phyloP scores from a whole-genome alignment of 2,888 invertebrate species.

The Syrphus vitripennis region DNA sequence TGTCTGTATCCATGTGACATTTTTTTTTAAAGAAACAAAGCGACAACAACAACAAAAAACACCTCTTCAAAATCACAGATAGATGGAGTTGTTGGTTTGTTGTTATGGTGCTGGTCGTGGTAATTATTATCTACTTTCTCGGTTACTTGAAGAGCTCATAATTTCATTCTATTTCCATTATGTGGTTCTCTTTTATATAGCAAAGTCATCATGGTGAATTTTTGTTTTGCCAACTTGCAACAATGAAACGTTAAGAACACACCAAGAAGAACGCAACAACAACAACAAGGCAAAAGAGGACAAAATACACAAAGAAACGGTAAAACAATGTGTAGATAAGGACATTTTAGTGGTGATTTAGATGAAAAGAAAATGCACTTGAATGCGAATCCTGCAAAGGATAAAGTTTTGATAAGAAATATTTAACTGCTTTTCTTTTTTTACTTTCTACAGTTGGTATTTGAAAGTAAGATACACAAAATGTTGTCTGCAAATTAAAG shows the following conservation, averaged over 20 bases:
- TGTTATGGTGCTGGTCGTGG: conserved; percentile 27
- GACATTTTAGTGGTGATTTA: conserved; percentile 66
- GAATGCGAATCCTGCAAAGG: conserved; percentile 46
- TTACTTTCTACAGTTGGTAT: not conserved
- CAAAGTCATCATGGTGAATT: conserved; percentile 44
- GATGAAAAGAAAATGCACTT: conserved; percentile 65
- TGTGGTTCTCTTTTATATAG: conserved; percentile 23
- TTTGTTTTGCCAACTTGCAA: conserved; percentile 40
- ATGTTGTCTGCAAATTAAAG: not conserved
- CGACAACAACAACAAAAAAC: not conserved
- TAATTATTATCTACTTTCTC: conserved; percentile 66
- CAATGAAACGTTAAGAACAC: conserved; percentile 29
- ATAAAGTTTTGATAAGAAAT: conserved; percentile 65
- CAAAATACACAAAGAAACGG: conserved; percentile 29
- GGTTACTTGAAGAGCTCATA: conserved; percentile 61
- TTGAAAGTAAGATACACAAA: not conserved
- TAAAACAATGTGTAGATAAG: conserved; percentile 60
- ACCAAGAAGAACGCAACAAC: not conserved
- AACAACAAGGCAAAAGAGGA: not conserved
- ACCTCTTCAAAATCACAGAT: conserved; percentile 33
- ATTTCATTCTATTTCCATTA: conserved; percentile 54
- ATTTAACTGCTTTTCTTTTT: conserved; percentile 24
- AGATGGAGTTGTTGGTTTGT: not conserved
- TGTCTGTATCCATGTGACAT: not conserved
- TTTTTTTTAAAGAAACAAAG: not conserved